Evolutionary conservation across 2,797 vertebrate species (phyloP), one percentile per base, ranked within the genome.

Genomic region (Megaceryle alcyon): DNA sequence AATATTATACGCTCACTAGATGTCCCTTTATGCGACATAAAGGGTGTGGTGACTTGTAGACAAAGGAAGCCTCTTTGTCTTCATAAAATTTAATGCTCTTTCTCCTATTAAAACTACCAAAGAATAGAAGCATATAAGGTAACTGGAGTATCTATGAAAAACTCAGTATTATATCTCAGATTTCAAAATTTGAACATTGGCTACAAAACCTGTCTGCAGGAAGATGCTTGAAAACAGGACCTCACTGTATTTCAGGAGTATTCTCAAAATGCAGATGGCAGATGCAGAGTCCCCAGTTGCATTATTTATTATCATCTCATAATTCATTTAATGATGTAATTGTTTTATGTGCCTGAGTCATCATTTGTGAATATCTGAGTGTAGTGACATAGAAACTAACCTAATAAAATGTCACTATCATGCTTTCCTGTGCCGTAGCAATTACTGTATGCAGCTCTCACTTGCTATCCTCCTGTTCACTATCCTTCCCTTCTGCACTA

Each of bases 291-390:
- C 29, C 75, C n/a, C 14, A 26, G 61, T 87, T 89, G 60, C 76
- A 91, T 92, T 96, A 83, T 91, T 93, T 91, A 91, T 91, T 82
- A 91, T 28, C 35, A 14, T 59, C 66, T 94, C 85, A 71, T 91
- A 84, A 92, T 81, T 75, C 65, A 86, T 90, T 89, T 81, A 86
- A 92, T 90, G 80, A 95, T 92, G 73, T 63, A 94, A 95, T 79
- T 93, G 85, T 68, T 89, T 85, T 91, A 94, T 88, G 85, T 77
- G 61, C 35, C 60, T 31, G 72, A 88, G 35, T 94, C 39, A 0
- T 79, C 57, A 83, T 89, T 89, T 95, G 49, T 92, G 91, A 91
- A 64, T 82, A 83, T 46, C 18, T 83, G 70, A 78, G 69, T 76
- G 65, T 66, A 90, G 72, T 54, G 63, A 73, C 82, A 86, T 41